Evolutionary conservation across 2,797 vertebrate species (phyloP), one percentile per base, ranked within the genome.

Genomic region (Steatocranus sp.): DNA sequence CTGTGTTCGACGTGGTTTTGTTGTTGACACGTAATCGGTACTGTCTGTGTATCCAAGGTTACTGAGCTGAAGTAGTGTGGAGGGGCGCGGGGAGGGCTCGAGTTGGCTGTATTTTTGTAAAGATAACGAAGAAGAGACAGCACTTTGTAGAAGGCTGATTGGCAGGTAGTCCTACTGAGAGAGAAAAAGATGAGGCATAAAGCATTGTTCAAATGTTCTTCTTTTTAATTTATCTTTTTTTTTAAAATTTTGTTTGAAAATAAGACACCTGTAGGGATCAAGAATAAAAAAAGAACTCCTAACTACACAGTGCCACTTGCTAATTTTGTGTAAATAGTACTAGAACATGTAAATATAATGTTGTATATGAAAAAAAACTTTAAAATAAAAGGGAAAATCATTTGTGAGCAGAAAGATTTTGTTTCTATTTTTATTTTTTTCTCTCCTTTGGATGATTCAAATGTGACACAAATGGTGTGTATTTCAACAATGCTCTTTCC

Each of bases 351-450:
- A 96, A 96, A 97, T 96, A 97, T 93, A 94, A 96, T 96, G 96
- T 96, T 97, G 96, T 96, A 97, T 96, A 97, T 97, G 95, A 96
- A 96, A 96, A 95, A 95, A 96, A 95, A 94, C 93, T 96, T 97
- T 96, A 96, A 96, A 96, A 96, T 95, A 96, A 96, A 95, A 93
- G 88, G 91, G 93, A 95, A 94, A 95, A 95, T 95, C 91, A 92
- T 91, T 90, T 94, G 94, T 95, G 94, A 95, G 91, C 91, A 94
- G 93, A 93, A 94, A 92, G 89, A 91, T 92, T 95, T 93, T 92
- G 81, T 92, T 95, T 94, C 93, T 82, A 77, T 86, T 86, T 83
- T 86, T 78, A 25, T 46, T 38, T 63, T 74, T 63, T 63, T 63
- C 58, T 70, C 17, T 11, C 43, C 30, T 91, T 90, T 86, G 80